Conservation (phyloP, 2,797 vertebrate species). For the Chaetophractus vellerosus region DNA sequence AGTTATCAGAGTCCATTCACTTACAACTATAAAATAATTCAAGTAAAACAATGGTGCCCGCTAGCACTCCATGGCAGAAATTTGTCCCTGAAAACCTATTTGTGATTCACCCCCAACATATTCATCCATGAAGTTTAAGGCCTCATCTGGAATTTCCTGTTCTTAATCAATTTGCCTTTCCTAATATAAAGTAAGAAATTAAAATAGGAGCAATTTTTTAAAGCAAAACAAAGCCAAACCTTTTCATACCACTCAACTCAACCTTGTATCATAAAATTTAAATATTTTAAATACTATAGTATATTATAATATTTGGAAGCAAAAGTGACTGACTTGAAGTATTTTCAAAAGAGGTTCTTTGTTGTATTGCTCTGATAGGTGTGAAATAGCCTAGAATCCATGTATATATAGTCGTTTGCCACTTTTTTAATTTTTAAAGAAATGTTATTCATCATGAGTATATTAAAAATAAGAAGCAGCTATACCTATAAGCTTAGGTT, state of each 20-base stretch:
- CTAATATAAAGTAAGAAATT: constrained; percentile 31
- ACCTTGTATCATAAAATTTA: constrained; percentile 44
- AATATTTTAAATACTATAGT: constrained; percentile 52
- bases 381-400: constrained; percentile 40
- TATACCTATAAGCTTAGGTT: constrained; percentile 25
- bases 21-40: constrained; percentile 84
- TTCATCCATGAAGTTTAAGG: constrained; percentile 60
- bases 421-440: constrained; percentile 67
- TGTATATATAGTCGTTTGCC: neutral
- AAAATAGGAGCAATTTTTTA: constrained; percentile 47
- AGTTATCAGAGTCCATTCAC: constrained; percentile 79
- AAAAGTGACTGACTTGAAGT: neutral
- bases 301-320: constrained; percentile 33
- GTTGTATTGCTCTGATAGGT: constrained; percentile 16
- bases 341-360: neutral
- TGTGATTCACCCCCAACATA: constrained; percentile 56
- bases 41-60: constrained; percentile 68
- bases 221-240: constrained; percentile 61
- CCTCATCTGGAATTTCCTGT: constrained; percentile 45
- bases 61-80: constrained; percentile 71
- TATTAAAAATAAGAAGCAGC: constrained; percentile 63
- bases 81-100: constrained; percentile 67
- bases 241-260: constrained; percentile 19
- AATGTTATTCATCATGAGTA: constrained; percentile 10
- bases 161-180: constrained; percentile 45